phyloP scores from a whole-genome alignment of 2,888 invertebrate species.

The Macrosiphum euphorbiae region DNA sequence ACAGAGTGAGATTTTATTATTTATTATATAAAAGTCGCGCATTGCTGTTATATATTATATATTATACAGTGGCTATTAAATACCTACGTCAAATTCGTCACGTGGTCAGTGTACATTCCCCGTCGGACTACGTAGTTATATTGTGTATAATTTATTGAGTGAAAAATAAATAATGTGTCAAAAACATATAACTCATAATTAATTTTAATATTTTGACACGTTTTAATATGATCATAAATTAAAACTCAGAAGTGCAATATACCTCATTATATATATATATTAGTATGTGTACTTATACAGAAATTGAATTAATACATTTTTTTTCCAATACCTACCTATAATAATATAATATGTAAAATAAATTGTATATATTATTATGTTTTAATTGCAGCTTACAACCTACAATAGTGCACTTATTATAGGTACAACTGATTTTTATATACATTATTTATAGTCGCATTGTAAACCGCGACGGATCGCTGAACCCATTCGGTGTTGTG shows the following conservation, averaged over 20 bases:
- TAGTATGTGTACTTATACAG: neutral
- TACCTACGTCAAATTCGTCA: neutral
- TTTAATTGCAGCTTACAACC: neutral
- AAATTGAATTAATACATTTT: neutral
- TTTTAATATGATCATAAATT: neutral
- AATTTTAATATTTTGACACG: neutral
- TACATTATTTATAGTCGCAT: neutral
- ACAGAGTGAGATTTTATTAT: neutral
- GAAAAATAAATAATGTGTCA: constrained; percentile 17
- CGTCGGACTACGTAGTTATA: neutral
- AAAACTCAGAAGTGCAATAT: neutral
- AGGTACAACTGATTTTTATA: neutral
- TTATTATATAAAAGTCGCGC: neutral
- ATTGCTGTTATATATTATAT: neutral
- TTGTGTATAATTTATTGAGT: neutral
- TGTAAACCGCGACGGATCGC: neutral
- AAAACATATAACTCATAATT: constrained; percentile 14
- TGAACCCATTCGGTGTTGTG: neutral
- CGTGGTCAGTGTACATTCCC: neutral
- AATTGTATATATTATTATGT: neutral
- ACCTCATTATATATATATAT: neutral
- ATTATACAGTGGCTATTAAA: neutral
- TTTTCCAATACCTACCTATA: neutral
- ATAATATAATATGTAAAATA: neutral
- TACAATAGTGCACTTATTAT: neutral